Base-by-base conservation (phyloP, 2,888 invertebrate species). In the Vesta saturnalis region DNA sequence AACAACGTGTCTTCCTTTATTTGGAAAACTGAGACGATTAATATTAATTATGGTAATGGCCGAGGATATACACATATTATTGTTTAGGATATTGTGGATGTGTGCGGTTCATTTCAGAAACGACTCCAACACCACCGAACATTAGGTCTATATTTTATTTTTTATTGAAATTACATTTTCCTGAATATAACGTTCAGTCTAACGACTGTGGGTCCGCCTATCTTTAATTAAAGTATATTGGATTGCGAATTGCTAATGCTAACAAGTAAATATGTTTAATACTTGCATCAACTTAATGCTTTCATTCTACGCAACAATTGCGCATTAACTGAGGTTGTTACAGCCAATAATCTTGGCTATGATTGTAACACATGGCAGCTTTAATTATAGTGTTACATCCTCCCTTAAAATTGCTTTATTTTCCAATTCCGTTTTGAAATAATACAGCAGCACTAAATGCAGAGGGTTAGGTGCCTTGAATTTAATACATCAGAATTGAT, bases 231-330 rank as follows among this genome's bases (percentile, higher is more conserved):
- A 75, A 76, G 73, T 74, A 74, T 76, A 76, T 75, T 75, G 73
- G 73, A 76, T 71, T 71, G 73, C 67, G 71, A 69, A 30, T 69
- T 67, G 70, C 73, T 73, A 74, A 73, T 72, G 72, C 68, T 76
- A 76, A 75, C 76, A 76, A 76, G 74, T 76, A 76, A 76, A 76
- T 76, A 76, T 76, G 74, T 76, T 76, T 77, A 77, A 75, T 74
- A 72, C 72, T 60, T 69, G 72, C 74, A 74, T 77, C 75, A 77
- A 76, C 71, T 75, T 77, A 77, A 77, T 76, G 76, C 74, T 70
- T 76, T 74, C 75, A 75, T 74, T 74, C 76, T 70, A 74, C 75
- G 75, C 74, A 76, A 73, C 75, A 73, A 75, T 74, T 75, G 74
- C 74, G 73, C 73, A 74, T 73, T 75, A 73, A 52, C 70, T 66